A percentile compares a stretch with the other conserved stretches of the same genome.
Evolutionary conservation across 2,888 invertebrate species (phyloP).

Genomic region (Uloborus plumipes): DNA sequence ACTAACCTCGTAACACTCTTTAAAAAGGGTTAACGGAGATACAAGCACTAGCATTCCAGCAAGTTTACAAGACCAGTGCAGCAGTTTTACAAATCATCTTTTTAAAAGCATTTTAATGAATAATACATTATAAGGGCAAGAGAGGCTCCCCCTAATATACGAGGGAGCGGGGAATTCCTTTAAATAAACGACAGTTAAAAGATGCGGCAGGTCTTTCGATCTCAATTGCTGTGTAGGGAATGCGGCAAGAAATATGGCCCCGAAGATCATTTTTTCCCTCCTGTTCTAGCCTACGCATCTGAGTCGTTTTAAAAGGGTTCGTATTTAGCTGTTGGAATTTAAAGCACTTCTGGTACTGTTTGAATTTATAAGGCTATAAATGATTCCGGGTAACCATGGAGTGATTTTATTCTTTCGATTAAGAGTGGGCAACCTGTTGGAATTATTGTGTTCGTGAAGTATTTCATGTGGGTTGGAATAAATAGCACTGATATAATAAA

Average conservation of each 20-base stretch:
- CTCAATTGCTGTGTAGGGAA: conserved; percentile 39
- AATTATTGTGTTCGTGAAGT: too few relatives aligned
- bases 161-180: conserved; percentile 35
- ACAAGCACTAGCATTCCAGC: too few relatives aligned
- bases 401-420: conserved; percentile 6
- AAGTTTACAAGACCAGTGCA: too few relatives aligned
- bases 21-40: too few relatives aligned
- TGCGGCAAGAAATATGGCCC: conserved; percentile 29
- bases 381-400: neutral
- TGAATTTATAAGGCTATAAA: too few relatives aligned
- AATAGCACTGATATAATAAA: too few relatives aligned
- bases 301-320: neutral
- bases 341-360: neutral
- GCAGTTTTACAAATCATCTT: conserved; percentile 28
- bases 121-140: conserved; percentile 50
- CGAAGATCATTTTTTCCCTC: conserved; percentile 8
- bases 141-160: conserved; percentile 28
- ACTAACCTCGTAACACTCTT: too few relatives aligned
- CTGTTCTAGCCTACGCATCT: neutral
- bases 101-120: conserved; percentile 57
- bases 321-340: too few relatives aligned
- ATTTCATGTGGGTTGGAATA: too few relatives aligned
- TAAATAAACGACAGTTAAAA: conserved; percentile 51
- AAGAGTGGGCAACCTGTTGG: too few relatives aligned
- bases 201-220: conserved; percentile 12